These are phyloP conservation scores for Phalangium opilio DNA, from an alignment of 2,888 invertebrate genomes.

Conservation along the genomic window DNA sequence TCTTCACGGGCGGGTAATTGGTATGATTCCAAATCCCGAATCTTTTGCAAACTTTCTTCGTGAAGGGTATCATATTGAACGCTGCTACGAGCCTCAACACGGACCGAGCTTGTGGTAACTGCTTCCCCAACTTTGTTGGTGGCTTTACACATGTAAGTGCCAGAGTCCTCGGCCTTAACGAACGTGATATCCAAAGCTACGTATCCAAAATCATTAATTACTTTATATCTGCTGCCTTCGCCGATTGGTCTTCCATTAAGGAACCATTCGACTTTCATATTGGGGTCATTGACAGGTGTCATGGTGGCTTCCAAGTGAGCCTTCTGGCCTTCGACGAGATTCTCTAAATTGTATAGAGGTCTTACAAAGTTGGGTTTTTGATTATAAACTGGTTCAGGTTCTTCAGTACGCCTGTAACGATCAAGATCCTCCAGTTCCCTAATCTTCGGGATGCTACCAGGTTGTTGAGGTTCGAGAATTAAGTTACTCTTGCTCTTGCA, in stretches of 20 bases:
- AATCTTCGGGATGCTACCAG: constrained; percentile 30
- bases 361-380: constrained; percentile 82
- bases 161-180: constrained; percentile 91
- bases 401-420: constrained; percentile 43
- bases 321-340: constrained; percentile 67
- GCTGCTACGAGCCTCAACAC: constrained; percentile 44
- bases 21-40: constrained; percentile 70
- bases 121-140: constrained; percentile 88
- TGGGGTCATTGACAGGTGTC: constrained; percentile 93
- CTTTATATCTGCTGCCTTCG: constrained; percentile 72
- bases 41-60: constrained; percentile 61
- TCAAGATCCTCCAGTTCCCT: constrained; percentile 41
- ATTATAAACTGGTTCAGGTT: constrained; percentile 56
- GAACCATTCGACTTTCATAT: constrained; percentile 97
- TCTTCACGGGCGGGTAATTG: constrained; percentile 39
- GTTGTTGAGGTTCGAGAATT: constrained; percentile 31
- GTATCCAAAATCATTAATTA: constrained; percentile 92
- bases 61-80: constrained; percentile 61
- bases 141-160: constrained; percentile 91
- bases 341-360: constrained; percentile 57
- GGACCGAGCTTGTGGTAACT: constrained; percentile 47
- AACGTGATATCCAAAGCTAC: constrained; percentile 92
- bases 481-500: constrained; percentile 24
- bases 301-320: constrained; percentile 87
- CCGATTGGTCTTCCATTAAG: constrained; percentile 85